A percentile compares a stretch with the other conserved stretches of the same genome.
Conservation (phyloP, 2,797 vertebrate genomes). For the Hyperoplus lanceolatus region DNA sequence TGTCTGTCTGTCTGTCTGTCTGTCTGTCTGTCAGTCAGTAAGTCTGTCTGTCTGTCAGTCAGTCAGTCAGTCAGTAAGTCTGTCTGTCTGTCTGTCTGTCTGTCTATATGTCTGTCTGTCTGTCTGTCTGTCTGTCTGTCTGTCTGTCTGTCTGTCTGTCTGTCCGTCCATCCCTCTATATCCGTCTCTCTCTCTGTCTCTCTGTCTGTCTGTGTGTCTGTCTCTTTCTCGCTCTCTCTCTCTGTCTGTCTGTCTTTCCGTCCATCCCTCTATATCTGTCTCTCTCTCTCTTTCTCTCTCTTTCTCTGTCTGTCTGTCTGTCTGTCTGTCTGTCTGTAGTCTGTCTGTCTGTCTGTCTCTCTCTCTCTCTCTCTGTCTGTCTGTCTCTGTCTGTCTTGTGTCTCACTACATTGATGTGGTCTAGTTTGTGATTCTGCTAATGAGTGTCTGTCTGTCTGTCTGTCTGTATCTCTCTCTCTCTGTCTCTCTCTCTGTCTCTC, state of each 20-base stretch:
- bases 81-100: background rate
- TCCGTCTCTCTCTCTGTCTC: background rate
- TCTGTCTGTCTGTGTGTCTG: background rate
- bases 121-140: background rate
- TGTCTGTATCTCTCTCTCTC: too few relatives aligned
- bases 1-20: background rate
- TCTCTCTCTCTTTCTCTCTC: background rate
- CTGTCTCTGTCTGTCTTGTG: conserved; percentile 1
- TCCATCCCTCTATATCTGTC: too few relatives aligned
- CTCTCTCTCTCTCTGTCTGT: background rate
- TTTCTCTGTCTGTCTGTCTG: background rate
- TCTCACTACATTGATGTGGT: too few relatives aligned
- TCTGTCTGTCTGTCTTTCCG: background rate
- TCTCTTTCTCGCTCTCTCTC: too few relatives aligned
- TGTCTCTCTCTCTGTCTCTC: too few relatives aligned
- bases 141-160: too few relatives aligned
- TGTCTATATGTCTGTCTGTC: background rate
- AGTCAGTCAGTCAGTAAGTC: too few relatives aligned
- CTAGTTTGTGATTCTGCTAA: too few relatives aligned
- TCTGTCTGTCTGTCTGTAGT: too few relatives aligned
- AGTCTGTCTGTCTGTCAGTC: too few relatives aligned
- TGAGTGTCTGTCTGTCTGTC: too few relatives aligned
- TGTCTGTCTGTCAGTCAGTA: background rate
- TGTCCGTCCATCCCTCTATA: background rate
- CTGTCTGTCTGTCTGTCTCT: too few relatives aligned